Evolutionary conservation across 2,888 invertebrate species (phyloP).

Genomic region (Ashinkailepas kermadecensis): DNA sequence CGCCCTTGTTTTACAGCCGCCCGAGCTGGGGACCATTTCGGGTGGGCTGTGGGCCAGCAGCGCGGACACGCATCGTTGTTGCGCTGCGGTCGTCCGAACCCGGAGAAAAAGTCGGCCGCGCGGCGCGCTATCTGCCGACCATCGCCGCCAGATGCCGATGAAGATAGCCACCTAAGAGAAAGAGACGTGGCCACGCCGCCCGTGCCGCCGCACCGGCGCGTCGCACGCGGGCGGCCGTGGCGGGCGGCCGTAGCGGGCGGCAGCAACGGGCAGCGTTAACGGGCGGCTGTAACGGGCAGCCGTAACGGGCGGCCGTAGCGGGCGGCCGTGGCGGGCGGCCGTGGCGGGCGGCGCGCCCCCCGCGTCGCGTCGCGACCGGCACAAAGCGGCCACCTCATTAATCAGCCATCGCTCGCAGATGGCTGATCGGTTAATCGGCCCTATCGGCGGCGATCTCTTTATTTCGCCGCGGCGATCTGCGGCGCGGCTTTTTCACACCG

Average conservation of each 20-base stretch:
- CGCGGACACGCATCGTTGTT: background rate
- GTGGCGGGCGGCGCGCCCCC: background rate
- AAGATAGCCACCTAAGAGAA: background rate
- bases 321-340: background rate
- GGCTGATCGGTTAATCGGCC: slow-evolving; percentile 16
- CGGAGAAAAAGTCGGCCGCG: background rate
- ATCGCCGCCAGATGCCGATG: slow-evolving; percentile 2
- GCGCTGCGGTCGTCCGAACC: background rate
- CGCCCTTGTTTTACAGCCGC: slow-evolving; percentile 7
- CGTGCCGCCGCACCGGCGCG: background rate
- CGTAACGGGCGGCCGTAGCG: background rate
- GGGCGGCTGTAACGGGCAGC: background rate
- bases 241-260: too few relatives aligned
- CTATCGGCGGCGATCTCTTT: background rate
- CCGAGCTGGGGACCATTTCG: background rate
- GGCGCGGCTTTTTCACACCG: background rate
- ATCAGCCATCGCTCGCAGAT: slow-evolving; percentile 13
- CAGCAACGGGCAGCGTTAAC: too few relatives aligned
- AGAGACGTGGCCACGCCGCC: background rate
- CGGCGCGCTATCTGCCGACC: background rate
- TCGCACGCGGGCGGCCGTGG: too few relatives aligned
- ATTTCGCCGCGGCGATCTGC: slow-evolving; percentile 1
- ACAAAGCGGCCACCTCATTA: slow-evolving; percentile 8
- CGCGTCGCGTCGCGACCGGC: background rate
- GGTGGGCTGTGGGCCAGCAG: background rate